Base-by-base conservation (phyloP, 1,140 invertebrate species). In the Drosophila ambigua region DNA sequence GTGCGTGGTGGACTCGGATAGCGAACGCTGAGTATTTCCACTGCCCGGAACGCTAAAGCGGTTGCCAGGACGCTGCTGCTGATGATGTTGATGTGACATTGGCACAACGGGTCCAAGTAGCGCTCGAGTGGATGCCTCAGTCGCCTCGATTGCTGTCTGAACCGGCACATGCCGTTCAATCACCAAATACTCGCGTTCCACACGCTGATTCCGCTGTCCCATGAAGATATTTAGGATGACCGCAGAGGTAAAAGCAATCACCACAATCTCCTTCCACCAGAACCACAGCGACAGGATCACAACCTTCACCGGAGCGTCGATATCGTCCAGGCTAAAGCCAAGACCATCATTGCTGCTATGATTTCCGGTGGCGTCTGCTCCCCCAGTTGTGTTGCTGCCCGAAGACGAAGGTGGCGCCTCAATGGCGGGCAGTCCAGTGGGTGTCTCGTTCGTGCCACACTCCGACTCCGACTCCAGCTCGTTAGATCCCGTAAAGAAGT, bases 211-310 rank as follows among this genome's bases (percentile, higher is more conserved):
- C 31, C 92, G 91, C 72, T 93, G 92, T 2, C 93, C 93, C 15
- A 95, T 84, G 44, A 95, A 91, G 2, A 95, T 82, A 84, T 96
- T 95, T 0, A 95, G 75, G 7, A 95, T 15, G 52, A 96, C 61
- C 0, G 95, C 94, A 9, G 94, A 94, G 0, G 94, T 92, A 41
- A 96, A 79, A n/a, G 94, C 95, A 57, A 96, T 95, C 0, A 95
- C 92, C 5, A 94, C 72, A 53, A 97, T 94, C 93, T 96, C 96
- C 92, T 95, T 96, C 96, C 96, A 97, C 95, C 95, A 97, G 90
- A 94, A 95, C 95, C 95, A 97, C 0, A 98, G 84, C 0, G 96
- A 96, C 31, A 94, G 46, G 13, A 94, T 93, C 16, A 95, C 94
- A 23, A 94, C 92, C 92, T 94, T 93, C 2, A 94, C 93, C 24